Base-by-base conservation (phyloP, 2,888 invertebrate genomes). In the Thyatira batis region DNA sequence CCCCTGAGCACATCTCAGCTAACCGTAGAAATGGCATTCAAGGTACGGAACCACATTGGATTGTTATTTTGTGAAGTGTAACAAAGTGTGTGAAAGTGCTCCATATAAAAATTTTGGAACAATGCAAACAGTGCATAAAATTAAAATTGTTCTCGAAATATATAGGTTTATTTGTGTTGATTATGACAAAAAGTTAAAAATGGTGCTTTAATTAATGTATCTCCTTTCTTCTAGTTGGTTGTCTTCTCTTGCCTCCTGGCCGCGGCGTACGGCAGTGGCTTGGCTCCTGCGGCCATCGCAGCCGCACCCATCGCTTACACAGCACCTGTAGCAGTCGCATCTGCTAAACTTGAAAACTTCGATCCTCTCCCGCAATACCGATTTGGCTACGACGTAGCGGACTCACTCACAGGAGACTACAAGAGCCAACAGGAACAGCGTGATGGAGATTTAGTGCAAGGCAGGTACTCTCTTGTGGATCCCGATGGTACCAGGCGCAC, bases 351-450 rank as follows among this genome's bases (percentile, higher is more conserved):
- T 1, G 89, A 88, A 57, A 84, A 93, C 55, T 93, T 91, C 72
- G 93, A 94, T 71, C 89, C 93, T 0, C 73, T 88, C 49, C 94
- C 94, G 0, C 93, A 93, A 73, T 95, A 95, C 80, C 77, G 80
- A 58, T 91, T 84, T 57, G 92, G 88, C 39, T 91, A 92, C 64
- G 76, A 85, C 45, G 92, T 92, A 17, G 85, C 86, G 0, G 92
- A 92, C 61, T 80, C 87, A 0, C 78, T 90, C 49, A 89, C 91
- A 53, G 92, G 91, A 0, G 91, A 91, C 67, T 89, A 85, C 78
- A 92, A 92, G 73, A 87, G 83, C 57, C 91, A 88, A 64, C 77
- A 76, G 27, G 93, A 93, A 67, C 87, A 92, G 55, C 86, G 93
- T 58, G 85, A 93, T 57, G 93, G 93, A 43, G 93, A 93, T 60